Evolutionary conservation across 2,888 invertebrate genomes (phyloP).

Genomic region (Aromia moschata): DNA sequence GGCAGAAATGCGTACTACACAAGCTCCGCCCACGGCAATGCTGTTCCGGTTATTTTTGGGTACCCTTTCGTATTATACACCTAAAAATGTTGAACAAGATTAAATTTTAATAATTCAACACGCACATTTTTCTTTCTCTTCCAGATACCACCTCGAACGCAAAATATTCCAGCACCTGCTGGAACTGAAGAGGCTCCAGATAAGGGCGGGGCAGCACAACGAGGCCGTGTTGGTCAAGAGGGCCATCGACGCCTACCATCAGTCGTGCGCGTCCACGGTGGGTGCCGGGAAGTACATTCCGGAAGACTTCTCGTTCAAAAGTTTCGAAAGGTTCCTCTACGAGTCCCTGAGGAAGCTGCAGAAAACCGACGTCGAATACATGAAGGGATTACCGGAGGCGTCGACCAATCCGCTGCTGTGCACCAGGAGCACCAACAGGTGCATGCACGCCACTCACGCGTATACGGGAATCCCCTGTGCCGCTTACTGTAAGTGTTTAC

Average conservation of each 20-base stretch:
- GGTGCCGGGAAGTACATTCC: slow-evolving; percentile 72
- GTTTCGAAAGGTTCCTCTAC: slow-evolving; percentile 89
- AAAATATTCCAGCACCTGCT: slow-evolving; percentile 93
- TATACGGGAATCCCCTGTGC: slow-evolving; percentile 90
- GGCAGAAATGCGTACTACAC: no score
- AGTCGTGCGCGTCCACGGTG: slow-evolving; percentile 75
- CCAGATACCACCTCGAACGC: slow-evolving; percentile 87
- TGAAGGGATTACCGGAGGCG: slow-evolving; percentile 62
- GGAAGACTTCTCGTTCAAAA: slow-evolving; percentile 75
- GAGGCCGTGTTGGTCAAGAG: slow-evolving; percentile 89
- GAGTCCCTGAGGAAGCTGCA: slow-evolving; percentile 84
- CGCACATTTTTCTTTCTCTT: slow-evolving; percentile 42
- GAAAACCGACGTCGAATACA: slow-evolving; percentile 73
- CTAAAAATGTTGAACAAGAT: no score
- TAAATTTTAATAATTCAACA: no score
- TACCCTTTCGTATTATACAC: neutral
- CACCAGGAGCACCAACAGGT: slow-evolving; percentile 87
- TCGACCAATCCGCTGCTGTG: slow-evolving; percentile 77
- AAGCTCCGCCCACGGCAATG: no score
- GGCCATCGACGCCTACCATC: slow-evolving; percentile 84
- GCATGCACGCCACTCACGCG: slow-evolving; percentile 90
- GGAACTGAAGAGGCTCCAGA: slow-evolving; percentile 91
- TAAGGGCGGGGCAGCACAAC: slow-evolving; percentile 87
- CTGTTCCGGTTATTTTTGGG: no score
- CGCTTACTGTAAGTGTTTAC: slow-evolving; percentile 78